Evolutionary conservation across 2,113 vertebrate species (phyloP), one percentile per base, ranked within the genome.

Genomic region (Myiagra hebetior): DNA sequence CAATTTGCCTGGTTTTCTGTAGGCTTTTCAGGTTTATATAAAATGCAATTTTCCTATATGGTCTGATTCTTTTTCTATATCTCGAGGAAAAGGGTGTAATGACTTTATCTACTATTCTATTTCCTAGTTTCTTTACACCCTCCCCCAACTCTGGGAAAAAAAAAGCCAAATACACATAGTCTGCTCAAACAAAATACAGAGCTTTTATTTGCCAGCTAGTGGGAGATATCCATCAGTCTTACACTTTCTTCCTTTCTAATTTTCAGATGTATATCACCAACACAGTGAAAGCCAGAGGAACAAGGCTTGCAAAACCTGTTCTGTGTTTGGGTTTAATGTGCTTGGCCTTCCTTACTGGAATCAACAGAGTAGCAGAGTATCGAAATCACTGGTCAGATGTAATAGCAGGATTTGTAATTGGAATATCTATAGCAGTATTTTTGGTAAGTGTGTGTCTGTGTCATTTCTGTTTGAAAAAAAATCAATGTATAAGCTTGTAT

Each of bases 381-480:
- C 98, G 99, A 74, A 99, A 99, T 98, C 99, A 99, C 92, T 99
- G 99, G 99, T 99, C 99, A 13, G 99, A 99, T 83, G 99, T 99
- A 97, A 99, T 99, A 93, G 99, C 99, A 28, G 99, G 99, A 88
- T 99, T 99, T 94, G 93, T 99, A 96, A 99, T 99, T 5, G 99
- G 99, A 62, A 98, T 98, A 62, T 98, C 99, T 93, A 99, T 99
- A 94, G 99, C 99, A 95, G 98, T 99, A 2, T 99, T 99, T 97
- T 98, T 99, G 98, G 99, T 99, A 98, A 99, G 99, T 97, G 79
- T 26, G 6, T 62, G 14, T 91, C 39, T 79, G 6, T 87, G 52
- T 86, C 56, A 18, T 35, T 84, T 86, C 14, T 67, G 21, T 57
- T 92, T 79, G 74, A 27, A 90, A 90, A 87, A 82, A 77, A 63